Evolutionary conservation across 2,888 invertebrate genomes (phyloP).

Genomic region (Calameuta filiformis): DNA sequence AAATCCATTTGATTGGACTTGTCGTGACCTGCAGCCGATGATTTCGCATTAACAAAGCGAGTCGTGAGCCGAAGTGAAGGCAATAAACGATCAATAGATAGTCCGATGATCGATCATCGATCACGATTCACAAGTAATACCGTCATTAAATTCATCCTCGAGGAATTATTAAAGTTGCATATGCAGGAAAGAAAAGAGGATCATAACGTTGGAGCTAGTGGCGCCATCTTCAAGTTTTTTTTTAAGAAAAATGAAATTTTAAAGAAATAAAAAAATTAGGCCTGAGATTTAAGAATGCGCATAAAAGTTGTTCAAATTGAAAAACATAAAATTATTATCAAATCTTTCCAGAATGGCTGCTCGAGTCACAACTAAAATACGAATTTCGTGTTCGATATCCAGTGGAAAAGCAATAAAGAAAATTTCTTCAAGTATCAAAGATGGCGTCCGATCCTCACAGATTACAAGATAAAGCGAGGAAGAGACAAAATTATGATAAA

Average conservation of each 20-base stretch:
- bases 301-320: not conserved
- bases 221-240: constrained; percentile 1
- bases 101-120: not conserved
- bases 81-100: not conserved
- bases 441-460: not conserved
- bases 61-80: not conserved
- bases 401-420: not conserved
- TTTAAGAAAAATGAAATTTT: constrained; percentile 3
- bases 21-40: not conserved
- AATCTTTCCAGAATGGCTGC: not conserved
- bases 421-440: not conserved
- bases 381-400: not conserved
- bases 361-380: not conserved
- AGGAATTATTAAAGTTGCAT: not conserved
- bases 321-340: not conserved
- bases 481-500: not conserved
- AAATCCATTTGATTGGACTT: not conserved
- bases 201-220: constrained; percentile 8
- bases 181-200: constrained; percentile 2
- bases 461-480: not conserved
- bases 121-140: not conserved
- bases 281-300: not conserved
- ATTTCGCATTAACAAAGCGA: not conserved
- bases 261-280: not conserved
- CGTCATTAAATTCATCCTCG: not conserved